These are phyloP conservation scores for Drosophila obscura DNA, from an alignment of 1,140 invertebrate species.

Conservation along the genomic window DNA sequence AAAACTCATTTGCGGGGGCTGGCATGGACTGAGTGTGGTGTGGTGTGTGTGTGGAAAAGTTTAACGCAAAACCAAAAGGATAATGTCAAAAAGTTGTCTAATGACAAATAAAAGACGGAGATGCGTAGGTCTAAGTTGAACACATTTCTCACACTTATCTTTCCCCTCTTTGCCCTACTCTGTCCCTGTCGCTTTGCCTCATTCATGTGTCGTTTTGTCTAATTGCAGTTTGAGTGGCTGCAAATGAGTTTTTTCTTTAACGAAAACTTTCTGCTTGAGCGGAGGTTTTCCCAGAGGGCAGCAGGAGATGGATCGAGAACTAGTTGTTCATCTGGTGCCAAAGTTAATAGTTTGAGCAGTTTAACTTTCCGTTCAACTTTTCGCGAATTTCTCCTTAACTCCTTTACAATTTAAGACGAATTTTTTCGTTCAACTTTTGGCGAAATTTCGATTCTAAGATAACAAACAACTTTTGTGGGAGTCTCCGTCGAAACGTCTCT, in stretches of 20 bases:
- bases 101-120: constrained; percentile 62
- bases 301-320: too few relatives aligned
- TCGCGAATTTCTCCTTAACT: too few relatives aligned
- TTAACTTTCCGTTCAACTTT: too few relatives aligned
- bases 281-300: neutral
- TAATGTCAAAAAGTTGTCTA: constrained; percentile 72
- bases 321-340: too few relatives aligned
- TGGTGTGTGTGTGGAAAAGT: constrained; percentile 39
- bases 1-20: constrained; percentile 43
- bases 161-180: neutral
- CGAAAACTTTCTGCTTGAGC: neutral
- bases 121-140: constrained; percentile 20
- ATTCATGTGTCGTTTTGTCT: constrained; percentile 32
- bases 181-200: too few relatives aligned
- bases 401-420: too few relatives aligned
- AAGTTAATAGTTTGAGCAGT: too few relatives aligned
- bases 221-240: constrained; percentile 62
- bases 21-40: neutral
- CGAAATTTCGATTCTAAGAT: too few relatives aligned
- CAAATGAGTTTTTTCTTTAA: constrained; percentile 31
- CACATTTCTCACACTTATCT: neutral
- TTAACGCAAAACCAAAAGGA: constrained; percentile 45
- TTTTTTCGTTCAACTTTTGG: too few relatives aligned
- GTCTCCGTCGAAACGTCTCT: too few relatives aligned
- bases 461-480: too few relatives aligned